Conservation (phyloP, 2,888 invertebrate genomes). For the Hypomecis atomaria region DNA sequence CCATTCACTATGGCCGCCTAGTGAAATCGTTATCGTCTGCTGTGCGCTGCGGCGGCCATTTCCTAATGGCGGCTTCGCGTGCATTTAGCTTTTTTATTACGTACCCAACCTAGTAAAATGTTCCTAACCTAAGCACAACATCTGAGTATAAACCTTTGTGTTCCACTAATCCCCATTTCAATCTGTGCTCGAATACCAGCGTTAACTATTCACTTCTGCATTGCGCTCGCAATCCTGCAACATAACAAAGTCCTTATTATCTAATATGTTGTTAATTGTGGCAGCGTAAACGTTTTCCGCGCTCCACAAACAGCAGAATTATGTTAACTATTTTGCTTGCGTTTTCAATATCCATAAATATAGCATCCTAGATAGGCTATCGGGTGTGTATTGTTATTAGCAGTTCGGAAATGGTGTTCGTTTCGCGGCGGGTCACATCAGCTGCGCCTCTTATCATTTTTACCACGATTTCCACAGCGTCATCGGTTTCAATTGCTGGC, state of each 20-base stretch:
- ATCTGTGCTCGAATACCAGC: slow-evolving; percentile 27
- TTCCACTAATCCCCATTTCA: slow-evolving; percentile 33
- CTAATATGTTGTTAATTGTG: slow-evolving; percentile 8
- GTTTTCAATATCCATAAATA: slow-evolving; percentile 62
- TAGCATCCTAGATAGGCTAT: slow-evolving; percentile 54
- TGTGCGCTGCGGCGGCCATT: slow-evolving; percentile 71
- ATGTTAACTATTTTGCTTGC: slow-evolving; percentile 49
- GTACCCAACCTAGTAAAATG: slow-evolving; percentile 54
- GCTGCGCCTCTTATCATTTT: slow-evolving; percentile 38
- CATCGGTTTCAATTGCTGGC: slow-evolving; percentile 51
- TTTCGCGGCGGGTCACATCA: slow-evolving; percentile 33
- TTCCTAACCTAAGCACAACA: slow-evolving; percentile 44
- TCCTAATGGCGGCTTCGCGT: slow-evolving; percentile 81
- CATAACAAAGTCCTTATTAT: slow-evolving; percentile 7
- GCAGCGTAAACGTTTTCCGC: slow-evolving; percentile 23
- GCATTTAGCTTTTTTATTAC: slow-evolving; percentile 74
- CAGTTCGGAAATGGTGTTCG: slow-evolving; percentile 37
- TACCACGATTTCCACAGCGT: slow-evolving; percentile 49
- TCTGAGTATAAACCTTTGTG: slow-evolving; percentile 48
- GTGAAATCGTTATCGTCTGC: slow-evolving; percentile 79
- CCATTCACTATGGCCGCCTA: slow-evolving; percentile 75
- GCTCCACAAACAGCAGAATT: slow-evolving; percentile 42
- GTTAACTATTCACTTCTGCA: slow-evolving; percentile 33
- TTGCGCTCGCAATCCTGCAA: slow-evolving; percentile 25
- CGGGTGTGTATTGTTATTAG: slow-evolving; percentile 52